Percentiles rank a stretch among this genome's conserved stretches.
Conservation (phyloP, 30 jellyfish, hydroid and myxozoan species). For the Mastigias papua region DNA sequence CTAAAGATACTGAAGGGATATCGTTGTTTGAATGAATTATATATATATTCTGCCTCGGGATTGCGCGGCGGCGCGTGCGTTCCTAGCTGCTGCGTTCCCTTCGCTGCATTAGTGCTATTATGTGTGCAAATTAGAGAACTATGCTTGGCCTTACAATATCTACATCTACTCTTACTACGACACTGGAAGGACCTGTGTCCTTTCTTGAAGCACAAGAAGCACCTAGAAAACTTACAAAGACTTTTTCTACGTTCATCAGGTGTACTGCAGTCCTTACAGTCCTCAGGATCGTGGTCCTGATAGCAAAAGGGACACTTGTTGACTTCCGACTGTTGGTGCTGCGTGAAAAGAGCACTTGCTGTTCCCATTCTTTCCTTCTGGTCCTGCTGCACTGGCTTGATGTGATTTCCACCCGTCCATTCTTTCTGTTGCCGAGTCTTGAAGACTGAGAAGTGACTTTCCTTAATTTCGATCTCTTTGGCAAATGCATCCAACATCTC, state of each 20-base stretch:
- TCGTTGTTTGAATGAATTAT: too few relatives aligned
- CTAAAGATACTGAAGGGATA: too few relatives aligned
- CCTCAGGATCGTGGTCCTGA: conserved; percentile 9
- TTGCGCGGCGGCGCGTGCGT: not conserved
- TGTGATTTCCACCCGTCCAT: not conserved
- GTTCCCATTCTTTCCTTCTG: not conserved
- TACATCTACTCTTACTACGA: conserved; percentile 12
- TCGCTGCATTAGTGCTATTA: not conserved
- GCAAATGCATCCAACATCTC: conserved; percentile 23
- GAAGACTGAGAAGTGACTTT: conserved; percentile 1
- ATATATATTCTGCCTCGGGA: not conserved
- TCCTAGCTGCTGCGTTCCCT: not conserved
- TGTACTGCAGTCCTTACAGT: not conserved
- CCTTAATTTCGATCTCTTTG: conserved; percentile 28
- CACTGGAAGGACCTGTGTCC: conserved; percentile 31
- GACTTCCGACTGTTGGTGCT: not conserved
- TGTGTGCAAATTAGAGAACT: not conserved
- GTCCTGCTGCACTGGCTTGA: not conserved
- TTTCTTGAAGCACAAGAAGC: not conserved
- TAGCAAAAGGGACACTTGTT: conserved; percentile 10
- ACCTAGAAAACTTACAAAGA: not conserved
- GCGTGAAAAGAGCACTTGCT: conserved; percentile 31
- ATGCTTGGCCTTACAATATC: conserved; percentile 11
- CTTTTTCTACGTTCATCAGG: conserved; percentile 12
- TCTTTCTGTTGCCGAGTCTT: not conserved